These are phyloP conservation scores for Eolophus roseicapilla DNA, from an alignment of 2,113 vertebrate species.

Conservation along the genomic window DNA sequence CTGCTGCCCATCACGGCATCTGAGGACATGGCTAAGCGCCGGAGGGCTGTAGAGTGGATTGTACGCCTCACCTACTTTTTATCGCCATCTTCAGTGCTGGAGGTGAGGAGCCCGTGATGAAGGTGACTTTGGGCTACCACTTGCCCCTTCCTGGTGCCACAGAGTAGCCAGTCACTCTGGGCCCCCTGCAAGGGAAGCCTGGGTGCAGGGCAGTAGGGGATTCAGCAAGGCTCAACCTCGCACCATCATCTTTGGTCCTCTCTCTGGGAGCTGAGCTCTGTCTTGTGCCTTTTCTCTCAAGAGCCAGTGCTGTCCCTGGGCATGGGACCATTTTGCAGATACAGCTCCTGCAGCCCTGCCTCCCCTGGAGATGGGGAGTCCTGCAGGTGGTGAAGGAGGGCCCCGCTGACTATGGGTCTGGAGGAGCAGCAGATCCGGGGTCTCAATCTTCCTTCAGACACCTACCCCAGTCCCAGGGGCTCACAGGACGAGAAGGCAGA, in stretches of 20 bases:
- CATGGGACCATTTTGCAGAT: background rate
- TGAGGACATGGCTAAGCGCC: background rate
- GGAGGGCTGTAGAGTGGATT: background rate
- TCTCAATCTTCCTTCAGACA: background rate
- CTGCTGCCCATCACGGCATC: background rate
- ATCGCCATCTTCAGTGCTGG: background rate
- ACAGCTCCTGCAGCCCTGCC: background rate
- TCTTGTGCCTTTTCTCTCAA: background rate
- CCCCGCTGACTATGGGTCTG: background rate
- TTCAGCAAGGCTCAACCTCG: background rate
- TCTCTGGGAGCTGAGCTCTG: background rate
- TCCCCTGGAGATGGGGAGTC: background rate
- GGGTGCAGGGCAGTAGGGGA: background rate
- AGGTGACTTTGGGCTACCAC: background rate
- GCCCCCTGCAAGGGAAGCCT: background rate
- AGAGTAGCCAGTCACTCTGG: background rate
- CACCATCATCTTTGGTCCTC: background rate
- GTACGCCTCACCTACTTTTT: background rate
- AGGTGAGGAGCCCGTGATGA: background rate
- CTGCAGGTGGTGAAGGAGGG: background rate
- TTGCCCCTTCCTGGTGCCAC: background rate
- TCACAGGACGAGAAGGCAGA: background rate
- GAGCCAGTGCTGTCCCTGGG: background rate
- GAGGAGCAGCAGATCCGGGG: background rate
- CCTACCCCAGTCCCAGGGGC: background rate